Percentiles rank a stretch among this genome's conserved stretches.
phyloP scores from a whole-genome alignment of 2,113 vertebrate genomes.

The Parotia lawesii region DNA sequence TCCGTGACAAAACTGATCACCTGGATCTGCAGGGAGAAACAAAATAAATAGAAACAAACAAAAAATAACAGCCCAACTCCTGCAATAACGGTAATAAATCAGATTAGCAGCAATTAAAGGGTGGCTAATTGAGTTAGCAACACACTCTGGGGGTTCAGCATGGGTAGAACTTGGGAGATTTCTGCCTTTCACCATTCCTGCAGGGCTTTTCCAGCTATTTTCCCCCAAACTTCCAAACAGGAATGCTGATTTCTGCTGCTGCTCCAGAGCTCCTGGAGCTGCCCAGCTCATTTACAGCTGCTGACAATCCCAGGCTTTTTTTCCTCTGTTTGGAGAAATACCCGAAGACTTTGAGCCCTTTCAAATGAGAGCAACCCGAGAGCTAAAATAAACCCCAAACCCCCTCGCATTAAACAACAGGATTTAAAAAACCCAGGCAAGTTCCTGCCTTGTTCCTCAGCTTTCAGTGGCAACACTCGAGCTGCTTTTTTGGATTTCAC shows the following conservation, averaged over 20 bases:
- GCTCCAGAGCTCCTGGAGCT: neutral
- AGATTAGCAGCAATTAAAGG: neutral
- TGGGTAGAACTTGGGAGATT: neutral
- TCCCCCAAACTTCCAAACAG: neutral
- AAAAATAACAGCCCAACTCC: neutral
- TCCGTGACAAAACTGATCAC: slow-evolving; percentile 98
- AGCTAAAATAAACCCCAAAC: neutral
- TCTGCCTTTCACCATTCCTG: neutral
- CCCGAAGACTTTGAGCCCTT: neutral
- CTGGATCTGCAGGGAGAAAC: slow-evolving; percentile 81
- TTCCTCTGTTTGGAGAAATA: neutral
- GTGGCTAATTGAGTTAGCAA: neutral
- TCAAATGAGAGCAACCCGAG: neutral
- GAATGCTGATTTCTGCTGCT: neutral
- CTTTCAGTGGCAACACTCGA: neutral
- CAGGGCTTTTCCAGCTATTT: neutral
- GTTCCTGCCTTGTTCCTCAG: neutral
- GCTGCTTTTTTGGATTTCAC: neutral
- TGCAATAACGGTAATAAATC: neutral
- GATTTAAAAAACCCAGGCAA: neutral
- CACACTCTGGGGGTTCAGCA: neutral
- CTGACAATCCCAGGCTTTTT: neutral
- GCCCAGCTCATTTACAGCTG: neutral
- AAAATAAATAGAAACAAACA: rapidly evolving
- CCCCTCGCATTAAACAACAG: neutral